Evolutionary conservation across 2,113 vertebrate genomes (phyloP).

Genomic region (Tichodroma muraria): DNA sequence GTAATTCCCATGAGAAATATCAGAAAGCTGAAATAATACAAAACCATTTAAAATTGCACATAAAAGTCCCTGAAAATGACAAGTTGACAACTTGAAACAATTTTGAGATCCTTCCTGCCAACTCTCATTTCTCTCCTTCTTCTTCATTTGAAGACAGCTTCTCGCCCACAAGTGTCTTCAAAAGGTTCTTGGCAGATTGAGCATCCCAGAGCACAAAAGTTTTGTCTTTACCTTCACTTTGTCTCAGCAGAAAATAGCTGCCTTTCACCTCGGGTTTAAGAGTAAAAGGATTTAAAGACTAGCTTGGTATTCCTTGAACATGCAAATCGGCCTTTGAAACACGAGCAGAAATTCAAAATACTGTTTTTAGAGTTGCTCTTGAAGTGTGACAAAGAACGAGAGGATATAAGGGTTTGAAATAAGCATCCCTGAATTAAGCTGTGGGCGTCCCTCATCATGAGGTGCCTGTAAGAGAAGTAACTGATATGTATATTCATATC

Average conservation of each 20-base stretch:
- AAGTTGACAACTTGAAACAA: conserved; percentile 53
- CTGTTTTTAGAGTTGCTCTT: not conserved
- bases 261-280: not conserved
- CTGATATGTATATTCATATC: not conserved
- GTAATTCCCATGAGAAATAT: conserved; percentile 26
- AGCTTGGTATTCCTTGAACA: not conserved
- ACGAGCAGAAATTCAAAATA: not conserved
- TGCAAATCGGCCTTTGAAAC: not conserved
- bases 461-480: not conserved
- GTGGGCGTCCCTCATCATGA: not conserved
- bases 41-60: conserved; percentile 37
- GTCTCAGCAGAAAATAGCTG: conserved; percentile 7
- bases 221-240: conserved; percentile 21
- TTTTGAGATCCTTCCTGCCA: conserved; percentile 45
- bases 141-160: conserved; percentile 50
- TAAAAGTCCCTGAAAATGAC: conserved; percentile 40
- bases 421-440: not conserved
- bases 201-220: conserved; percentile 13
- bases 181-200: conserved; percentile 35
- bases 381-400: not conserved
- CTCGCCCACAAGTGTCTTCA: conserved; percentile 44
- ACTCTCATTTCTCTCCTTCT: conserved; percentile 29
- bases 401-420: not conserved
- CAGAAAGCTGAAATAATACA: conserved; percentile 49
- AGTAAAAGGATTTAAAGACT: not conserved